A percentile compares a stretch with the other conserved stretches of the same genome.
phyloP scores from a whole-genome alignment of 2,113 vertebrate species.

The Sapayoa aenigma region DNA sequence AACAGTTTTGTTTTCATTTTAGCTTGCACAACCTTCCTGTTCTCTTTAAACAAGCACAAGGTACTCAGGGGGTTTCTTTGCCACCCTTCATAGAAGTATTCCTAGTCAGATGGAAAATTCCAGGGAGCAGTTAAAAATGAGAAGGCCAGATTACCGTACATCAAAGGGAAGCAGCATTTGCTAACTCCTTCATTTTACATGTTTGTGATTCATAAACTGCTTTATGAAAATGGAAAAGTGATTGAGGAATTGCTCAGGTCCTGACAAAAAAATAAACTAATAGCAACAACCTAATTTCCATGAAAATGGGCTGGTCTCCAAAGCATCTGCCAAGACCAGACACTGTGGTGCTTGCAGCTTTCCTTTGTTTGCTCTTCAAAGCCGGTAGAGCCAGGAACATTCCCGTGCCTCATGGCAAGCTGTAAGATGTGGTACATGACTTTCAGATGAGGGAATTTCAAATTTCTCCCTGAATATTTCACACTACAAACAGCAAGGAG shows the following conservation, averaged over 20 bases:
- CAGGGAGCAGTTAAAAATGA: background rate
- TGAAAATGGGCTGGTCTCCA: constrained; percentile 23
- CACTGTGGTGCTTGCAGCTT: background rate
- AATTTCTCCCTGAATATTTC: constrained; percentile 31
- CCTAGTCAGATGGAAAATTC: background rate
- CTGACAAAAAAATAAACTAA: background rate
- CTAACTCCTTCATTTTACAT: background rate
- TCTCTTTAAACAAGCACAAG: background rate
- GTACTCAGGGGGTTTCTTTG: background rate
- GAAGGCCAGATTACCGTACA: background rate
- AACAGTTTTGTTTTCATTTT: background rate
- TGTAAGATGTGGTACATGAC: constrained; percentile 39
- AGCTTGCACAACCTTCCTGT: background rate
- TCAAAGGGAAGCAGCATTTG: background rate
- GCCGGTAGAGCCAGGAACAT: constrained; percentile 26
- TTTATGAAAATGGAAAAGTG: background rate
- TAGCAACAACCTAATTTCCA: constrained; percentile 18
- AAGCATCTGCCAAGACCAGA: constrained; percentile 29
- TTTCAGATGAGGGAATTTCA: constrained; percentile 19
- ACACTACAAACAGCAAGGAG: background rate
- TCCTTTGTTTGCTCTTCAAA: constrained; percentile 38
- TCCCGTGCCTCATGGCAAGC: constrained; percentile 13
- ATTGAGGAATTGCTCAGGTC: background rate
- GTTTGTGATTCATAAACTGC: background rate
- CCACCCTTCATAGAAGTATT: background rate